phyloP scores from a whole-genome alignment of 2,888 invertebrate genomes.

The Trissolcus brochymenae region DNA sequence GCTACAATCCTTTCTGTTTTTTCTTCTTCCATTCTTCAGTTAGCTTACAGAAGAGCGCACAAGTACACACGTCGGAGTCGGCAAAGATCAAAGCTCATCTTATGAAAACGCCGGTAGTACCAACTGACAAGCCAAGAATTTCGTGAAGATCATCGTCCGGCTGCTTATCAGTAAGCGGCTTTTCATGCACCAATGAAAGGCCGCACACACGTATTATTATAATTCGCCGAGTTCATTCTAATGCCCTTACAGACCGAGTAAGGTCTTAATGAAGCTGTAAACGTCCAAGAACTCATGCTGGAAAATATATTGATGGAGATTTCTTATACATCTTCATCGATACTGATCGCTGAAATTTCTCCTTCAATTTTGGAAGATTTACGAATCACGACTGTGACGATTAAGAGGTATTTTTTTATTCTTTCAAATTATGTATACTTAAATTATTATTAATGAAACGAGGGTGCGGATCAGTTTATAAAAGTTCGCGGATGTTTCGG shows the following conservation, averaged over 20 bases:
- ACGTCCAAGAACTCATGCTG: conserved; percentile 34
- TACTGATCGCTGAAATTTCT: conserved; percentile 11
- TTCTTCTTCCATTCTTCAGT: conserved; percentile 43
- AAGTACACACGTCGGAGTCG: conserved; percentile 71
- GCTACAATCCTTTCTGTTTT: conserved; percentile 24
- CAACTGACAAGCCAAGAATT: conserved; percentile 74
- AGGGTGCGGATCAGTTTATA: not conserved
- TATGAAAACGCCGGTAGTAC: conserved; percentile 72
- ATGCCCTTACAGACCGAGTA: conserved; percentile 34
- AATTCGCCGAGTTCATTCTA: conserved; percentile 41
- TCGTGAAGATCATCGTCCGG: conserved; percentile 73
- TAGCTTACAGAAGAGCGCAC: conserved; percentile 63
- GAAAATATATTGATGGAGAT: conserved; percentile 24
- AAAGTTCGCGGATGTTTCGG: conserved; percentile 31
- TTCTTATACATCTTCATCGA: conserved; percentile 39
- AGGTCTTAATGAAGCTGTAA: conserved; percentile 53
- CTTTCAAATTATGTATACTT: no score
- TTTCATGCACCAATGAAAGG: conserved; percentile 57
- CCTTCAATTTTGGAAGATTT: not conserved
- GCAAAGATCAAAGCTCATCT: conserved; percentile 72
- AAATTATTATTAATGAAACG: no score
- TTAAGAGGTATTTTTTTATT: no score
- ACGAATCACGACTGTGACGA: no score
- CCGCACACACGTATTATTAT: conserved; percentile 40
- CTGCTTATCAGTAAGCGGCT: conserved; percentile 70